A percentile compares a stretch with the other conserved stretches of the same genome.
Conservation (phyloP, 2,888 invertebrate species). For the Falcaria lacertinaria region DNA sequence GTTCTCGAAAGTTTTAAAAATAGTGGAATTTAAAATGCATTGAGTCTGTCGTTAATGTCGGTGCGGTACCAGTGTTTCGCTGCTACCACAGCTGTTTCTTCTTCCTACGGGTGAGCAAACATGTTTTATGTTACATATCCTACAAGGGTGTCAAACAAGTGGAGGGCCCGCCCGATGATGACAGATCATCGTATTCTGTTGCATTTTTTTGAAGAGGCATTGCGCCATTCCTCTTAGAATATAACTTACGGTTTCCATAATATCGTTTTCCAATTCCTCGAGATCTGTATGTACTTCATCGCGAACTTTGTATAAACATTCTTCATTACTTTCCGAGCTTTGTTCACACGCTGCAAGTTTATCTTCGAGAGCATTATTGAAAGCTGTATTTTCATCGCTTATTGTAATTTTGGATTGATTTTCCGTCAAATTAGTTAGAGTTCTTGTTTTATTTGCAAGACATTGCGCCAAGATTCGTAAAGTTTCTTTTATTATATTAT, state of each 20-base stretch:
- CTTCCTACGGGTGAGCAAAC: too few species aligned
- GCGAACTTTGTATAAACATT: constrained; percentile 32
- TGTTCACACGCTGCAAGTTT: constrained; percentile 29
- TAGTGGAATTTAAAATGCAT: too few species aligned
- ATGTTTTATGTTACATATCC: too few species aligned
- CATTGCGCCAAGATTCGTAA: constrained; percentile 28
- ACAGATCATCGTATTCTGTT: too few species aligned
- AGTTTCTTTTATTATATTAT: constrained; percentile 27
- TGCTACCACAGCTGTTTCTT: too few species aligned
- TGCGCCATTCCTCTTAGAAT: too few species aligned
- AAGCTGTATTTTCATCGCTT: constrained; percentile 24
- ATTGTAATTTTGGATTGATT: constrained; percentile 9
- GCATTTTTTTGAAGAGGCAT: too few species aligned
- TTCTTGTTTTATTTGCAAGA: constrained; percentile 27
- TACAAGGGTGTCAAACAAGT: too few species aligned
- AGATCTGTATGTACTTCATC: constrained; percentile 29
- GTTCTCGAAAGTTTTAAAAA: too few species aligned
- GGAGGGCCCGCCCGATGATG: too few species aligned
- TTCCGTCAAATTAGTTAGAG: constrained; percentile 14
- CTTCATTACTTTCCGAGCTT: constrained; percentile 22
- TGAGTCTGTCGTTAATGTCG: too few species aligned
- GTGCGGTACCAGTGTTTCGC: too few species aligned
- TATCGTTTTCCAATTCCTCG: constrained; percentile 23
- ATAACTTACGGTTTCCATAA: constrained; percentile 40
- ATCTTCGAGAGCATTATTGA: constrained; percentile 26